Conservation (phyloP, 2,113 vertebrate species). For the Dascyllus trimaculatus region DNA sequence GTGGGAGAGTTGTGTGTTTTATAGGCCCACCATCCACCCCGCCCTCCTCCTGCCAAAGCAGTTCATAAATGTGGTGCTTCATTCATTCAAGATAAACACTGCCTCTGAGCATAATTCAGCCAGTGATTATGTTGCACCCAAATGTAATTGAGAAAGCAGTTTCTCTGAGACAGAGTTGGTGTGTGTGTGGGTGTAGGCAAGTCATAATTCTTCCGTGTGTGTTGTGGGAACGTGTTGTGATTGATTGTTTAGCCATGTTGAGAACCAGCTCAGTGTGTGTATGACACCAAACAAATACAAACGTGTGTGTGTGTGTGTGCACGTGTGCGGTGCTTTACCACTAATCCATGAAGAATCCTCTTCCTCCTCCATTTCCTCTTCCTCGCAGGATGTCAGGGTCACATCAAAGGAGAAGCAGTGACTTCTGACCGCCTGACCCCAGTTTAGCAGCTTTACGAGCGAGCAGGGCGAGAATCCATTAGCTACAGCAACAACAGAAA, state of each 20-base stretch:
- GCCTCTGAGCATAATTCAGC: background rate
- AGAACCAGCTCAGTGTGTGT: conserved; percentile 6
- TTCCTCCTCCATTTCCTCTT: conserved; percentile 80
- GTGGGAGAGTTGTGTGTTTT: background rate
- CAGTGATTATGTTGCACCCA: background rate
- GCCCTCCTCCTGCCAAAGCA: background rate
- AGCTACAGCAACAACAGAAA: conserved; percentile 63
- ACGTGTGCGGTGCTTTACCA: conserved; percentile 54
- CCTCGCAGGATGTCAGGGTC: conserved; percentile 82
- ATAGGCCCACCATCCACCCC: background rate
- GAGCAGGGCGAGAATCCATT: conserved; percentile 76
- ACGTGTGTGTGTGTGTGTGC: background rate
- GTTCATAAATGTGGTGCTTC: background rate
- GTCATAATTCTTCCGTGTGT: conserved; percentile 25
- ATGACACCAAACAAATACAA: background rate
- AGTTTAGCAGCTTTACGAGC: conserved; percentile 68
- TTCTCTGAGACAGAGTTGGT: background rate
- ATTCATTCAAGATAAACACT: background rate
- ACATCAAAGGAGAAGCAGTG: conserved; percentile 75
- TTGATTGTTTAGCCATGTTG: conserved; percentile 39
- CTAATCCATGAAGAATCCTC: conserved; percentile 80
- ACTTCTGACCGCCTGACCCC: conserved; percentile 73
- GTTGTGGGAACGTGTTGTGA: conserved; percentile 29
- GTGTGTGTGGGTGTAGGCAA: background rate
- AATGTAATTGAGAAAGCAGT: background rate